phyloP scores from a whole-genome alignment of 92 coral and sea anemone species.

The Epizoanthus scotinus region DNA sequence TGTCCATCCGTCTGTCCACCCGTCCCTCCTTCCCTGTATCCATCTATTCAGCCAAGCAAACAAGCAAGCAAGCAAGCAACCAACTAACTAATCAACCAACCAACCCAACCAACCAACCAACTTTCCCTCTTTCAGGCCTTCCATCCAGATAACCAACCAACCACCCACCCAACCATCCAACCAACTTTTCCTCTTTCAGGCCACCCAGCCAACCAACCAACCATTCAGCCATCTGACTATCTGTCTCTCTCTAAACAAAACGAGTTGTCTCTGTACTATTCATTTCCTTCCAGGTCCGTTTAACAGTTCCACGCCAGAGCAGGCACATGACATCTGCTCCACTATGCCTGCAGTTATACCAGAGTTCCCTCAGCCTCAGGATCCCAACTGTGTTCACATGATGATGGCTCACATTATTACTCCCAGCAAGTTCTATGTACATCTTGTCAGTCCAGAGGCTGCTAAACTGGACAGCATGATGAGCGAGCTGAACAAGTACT shows the following conservation, averaged over 20 bases:
- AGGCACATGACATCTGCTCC: not conserved
- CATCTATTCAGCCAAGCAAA: too few relatives aligned
- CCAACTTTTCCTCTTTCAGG: too few relatives aligned
- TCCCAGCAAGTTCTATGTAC: conserved; percentile 92
- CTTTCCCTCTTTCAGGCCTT: not conserved
- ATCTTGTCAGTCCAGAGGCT: conserved; percentile 91
- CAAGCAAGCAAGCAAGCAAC: too few relatives aligned
- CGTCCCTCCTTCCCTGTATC: not conserved
- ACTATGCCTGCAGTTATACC: not conserved
- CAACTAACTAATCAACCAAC: conserved; percentile 13
- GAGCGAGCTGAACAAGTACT: conserved; percentile 75
- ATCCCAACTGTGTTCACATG: conserved; percentile 70
- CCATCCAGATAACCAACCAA: too few relatives aligned
- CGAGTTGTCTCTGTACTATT: not conserved
- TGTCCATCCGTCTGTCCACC: not conserved
- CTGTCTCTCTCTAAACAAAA: not conserved
- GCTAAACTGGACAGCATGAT: conserved; percentile 73
- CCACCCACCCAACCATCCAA: too few relatives aligned
- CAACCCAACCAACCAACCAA: too few relatives aligned
- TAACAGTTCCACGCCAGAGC: not conserved
- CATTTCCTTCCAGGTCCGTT: not conserved
- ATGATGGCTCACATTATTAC: conserved; percentile 82
- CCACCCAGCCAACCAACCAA: too few relatives aligned
- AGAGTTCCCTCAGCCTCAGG: conserved; percentile 57
- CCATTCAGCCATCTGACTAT: too few relatives aligned